Evolutionary conservation across 2,888 invertebrate genomes (phyloP).

Genomic region (Phalangium opilio): DNA sequence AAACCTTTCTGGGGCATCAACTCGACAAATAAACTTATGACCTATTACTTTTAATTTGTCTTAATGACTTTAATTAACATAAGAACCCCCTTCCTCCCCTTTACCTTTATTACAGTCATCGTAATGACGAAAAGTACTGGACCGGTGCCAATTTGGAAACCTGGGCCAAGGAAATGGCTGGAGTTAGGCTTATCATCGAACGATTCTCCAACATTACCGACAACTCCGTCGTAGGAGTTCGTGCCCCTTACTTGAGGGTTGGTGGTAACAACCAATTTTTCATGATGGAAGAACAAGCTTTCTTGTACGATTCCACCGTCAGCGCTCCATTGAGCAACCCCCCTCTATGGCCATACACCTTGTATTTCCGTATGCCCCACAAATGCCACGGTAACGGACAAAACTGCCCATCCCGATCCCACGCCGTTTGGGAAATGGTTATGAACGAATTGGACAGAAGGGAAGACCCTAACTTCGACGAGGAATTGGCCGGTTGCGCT

Average conservation of each 20-base stretch:
- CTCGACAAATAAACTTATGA: no score
- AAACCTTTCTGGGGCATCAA: no score
- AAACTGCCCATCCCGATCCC: slow-evolving; percentile 64
- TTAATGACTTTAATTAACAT: no score
- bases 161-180: slow-evolving; percentile 91
- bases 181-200: slow-evolving; percentile 54
- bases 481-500: slow-evolving; percentile 77
- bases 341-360: slow-evolving; percentile 92
- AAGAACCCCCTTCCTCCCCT: no score
- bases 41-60: no score
- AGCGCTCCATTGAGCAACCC: slow-evolving; percentile 74
- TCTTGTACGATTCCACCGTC: slow-evolving; percentile 86
- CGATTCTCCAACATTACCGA: slow-evolving; percentile 81
- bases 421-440: slow-evolving; percentile 92
- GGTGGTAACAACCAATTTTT: slow-evolving; percentile 90
- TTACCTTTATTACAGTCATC: slow-evolving; percentile 43
- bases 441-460: slow-evolving; percentile 88
- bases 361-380: slow-evolving; percentile 92
- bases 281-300: slow-evolving; percentile 92
- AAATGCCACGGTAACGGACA: slow-evolving; percentile 56
- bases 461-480: slow-evolving; percentile 84
- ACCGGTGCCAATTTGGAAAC: slow-evolving; percentile 68
- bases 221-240: slow-evolving; percentile 71
- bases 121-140: slow-evolving; percentile 84
- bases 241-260: slow-evolving; percentile 74